phyloP scores from a whole-genome alignment of 30 jellyfish, hydroid and myxozoan species.

The Aurelia aurita complex sp. Pacific region DNA sequence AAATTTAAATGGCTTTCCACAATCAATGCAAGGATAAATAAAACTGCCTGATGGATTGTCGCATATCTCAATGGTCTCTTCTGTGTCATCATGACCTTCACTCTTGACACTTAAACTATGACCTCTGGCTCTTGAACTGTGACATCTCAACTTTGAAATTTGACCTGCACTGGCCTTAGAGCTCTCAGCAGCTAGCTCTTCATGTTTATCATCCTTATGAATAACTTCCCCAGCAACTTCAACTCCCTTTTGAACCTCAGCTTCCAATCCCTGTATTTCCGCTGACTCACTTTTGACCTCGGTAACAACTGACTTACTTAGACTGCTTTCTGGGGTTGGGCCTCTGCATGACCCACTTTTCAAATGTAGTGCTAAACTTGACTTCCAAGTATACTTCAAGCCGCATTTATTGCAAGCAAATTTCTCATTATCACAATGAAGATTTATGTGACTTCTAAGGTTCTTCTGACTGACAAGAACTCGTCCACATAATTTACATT shows the following conservation, averaged over 20 bases:
- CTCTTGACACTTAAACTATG: neutral
- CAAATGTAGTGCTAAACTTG: neutral
- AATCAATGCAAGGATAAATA: conserved; percentile 43
- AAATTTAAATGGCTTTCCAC: conserved; percentile 23
- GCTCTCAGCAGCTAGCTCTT: neutral
- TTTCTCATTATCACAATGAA: neutral
- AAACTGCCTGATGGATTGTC: neutral
- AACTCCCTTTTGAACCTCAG: neutral
- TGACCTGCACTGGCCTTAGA: neutral
- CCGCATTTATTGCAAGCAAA: neutral
- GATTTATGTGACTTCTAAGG: neutral
- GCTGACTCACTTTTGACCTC: neutral
- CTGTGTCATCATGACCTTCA: neutral
- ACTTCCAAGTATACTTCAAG: neutral
- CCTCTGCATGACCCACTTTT: neutral
- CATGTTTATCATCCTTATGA: neutral
- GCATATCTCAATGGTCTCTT: neutral
- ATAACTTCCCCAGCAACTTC: neutral
- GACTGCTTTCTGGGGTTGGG: too few species aligned
- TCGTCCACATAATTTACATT: neutral
- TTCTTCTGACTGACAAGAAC: neutral
- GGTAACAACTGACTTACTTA: neutral
- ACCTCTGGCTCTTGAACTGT: neutral
- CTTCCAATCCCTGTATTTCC: neutral
- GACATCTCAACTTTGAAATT: neutral